These are phyloP conservation scores for Polypterus bichir DNA, from an alignment of 2,113 vertebrate genomes.

Conservation along the genomic window DNA sequence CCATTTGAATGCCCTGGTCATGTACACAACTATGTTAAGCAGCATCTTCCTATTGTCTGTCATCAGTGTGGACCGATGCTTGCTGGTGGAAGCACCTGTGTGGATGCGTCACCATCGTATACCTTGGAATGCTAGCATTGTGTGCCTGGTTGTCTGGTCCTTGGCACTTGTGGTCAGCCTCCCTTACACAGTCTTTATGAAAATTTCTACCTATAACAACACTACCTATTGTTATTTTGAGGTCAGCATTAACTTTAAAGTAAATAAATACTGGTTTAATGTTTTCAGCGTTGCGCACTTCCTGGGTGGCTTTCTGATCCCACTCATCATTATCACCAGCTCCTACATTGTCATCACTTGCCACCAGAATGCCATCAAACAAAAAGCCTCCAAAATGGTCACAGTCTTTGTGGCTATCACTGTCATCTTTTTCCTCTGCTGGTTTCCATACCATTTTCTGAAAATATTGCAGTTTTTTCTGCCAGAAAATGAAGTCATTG, in stretches of 20 bases:
- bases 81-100: slow-evolving; percentile 48
- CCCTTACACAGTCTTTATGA: slow-evolving; percentile 50
- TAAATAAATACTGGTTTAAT: slow-evolving; percentile 28
- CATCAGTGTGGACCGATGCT: slow-evolving; percentile 55
- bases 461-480: slow-evolving; percentile 50
- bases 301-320: slow-evolving; percentile 42
- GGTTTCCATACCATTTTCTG: slow-evolving; percentile 51
- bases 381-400: slow-evolving; percentile 55
- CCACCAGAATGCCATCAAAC: slow-evolving; percentile 42
- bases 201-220: slow-evolving; percentile 47
- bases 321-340: slow-evolving; percentile 39
- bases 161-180: slow-evolving; percentile 44
- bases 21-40: slow-evolving; percentile 58
- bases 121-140: slow-evolving; percentile 23
- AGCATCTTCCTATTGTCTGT: slow-evolving; percentile 50
- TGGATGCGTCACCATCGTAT: slow-evolving; percentile 60
- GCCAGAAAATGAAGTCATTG: too few relatives aligned
- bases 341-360: slow-evolving; percentile 43
- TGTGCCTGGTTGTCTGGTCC: slow-evolving; percentile 39
- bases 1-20: slow-evolving; percentile 52
- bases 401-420: slow-evolving; percentile 54
- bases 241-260: too few relatives aligned
- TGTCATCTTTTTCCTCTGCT: slow-evolving; percentile 56
- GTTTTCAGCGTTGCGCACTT: slow-evolving; percentile 37
- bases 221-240: neutral